These are phyloP conservation scores for Mandrillus leucophaeus DNA, from an alignment of 2,113 vertebrate genomes.

Conservation along the genomic window DNA sequence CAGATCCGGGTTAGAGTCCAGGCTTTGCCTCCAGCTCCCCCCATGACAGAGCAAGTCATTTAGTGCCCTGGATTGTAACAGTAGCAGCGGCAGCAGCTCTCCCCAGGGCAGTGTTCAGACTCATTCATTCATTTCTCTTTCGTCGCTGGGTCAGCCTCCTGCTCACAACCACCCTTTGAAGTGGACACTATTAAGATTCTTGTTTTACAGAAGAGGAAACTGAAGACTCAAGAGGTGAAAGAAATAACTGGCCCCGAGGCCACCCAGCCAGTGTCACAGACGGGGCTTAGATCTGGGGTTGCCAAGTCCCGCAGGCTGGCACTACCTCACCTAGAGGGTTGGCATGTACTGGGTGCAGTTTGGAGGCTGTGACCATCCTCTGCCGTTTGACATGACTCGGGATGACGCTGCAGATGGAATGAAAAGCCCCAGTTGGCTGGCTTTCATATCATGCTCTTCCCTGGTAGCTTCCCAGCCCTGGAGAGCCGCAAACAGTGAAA, in stretches of 20 bases:
- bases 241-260: background rate
- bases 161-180: fast-evolving
- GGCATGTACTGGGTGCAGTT: background rate
- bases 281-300: fast-evolving
- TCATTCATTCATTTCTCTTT: fast-evolving
- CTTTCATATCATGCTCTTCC: background rate
- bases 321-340: fast-evolving
- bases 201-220: background rate
- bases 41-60: fast-evolving
- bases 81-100: fast-evolving
- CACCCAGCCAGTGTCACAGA: background rate
- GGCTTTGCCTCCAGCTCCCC: background rate
- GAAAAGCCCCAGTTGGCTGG: background rate
- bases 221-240: background rate
- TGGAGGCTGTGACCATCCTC: background rate
- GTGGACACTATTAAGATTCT: background rate
- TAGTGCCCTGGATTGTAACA: background rate
- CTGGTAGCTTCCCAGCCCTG: background rate
- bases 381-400: background rate
- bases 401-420: background rate
- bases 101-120: fast-evolving
- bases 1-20: background rate
- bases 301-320: fast-evolving
- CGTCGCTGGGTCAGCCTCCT: fast-evolving
- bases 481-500: background rate